Conservation (phyloP, 2,888 invertebrate species). For the Junonia oenone region DNA sequence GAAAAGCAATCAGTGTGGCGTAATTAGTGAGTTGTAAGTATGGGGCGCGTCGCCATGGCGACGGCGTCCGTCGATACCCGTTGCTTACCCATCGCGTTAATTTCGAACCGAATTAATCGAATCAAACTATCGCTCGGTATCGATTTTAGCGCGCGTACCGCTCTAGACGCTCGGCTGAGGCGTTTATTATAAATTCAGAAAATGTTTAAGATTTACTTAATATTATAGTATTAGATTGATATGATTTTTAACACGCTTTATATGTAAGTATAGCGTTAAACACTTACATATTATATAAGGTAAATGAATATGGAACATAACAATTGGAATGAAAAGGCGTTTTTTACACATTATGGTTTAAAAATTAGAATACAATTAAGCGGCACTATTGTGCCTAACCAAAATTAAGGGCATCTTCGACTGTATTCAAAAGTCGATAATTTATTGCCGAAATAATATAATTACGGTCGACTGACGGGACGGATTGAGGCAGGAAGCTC, state of each 20-base stretch:
- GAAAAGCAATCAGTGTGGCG: slow-evolving; percentile 80
- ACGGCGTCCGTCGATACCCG: slow-evolving; percentile 69
- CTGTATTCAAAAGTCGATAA: slow-evolving; percentile 77
- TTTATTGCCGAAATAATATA: slow-evolving; percentile 80
- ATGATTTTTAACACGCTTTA: too few relatives aligned
- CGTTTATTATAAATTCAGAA: not conserved
- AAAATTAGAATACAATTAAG: slow-evolving; percentile 19
- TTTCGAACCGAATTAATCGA: slow-evolving; percentile 75
- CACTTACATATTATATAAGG: too few relatives aligned
- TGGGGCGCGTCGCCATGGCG: slow-evolving; percentile 72
- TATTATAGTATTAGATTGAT: too few relatives aligned
- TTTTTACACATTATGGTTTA: not conserved
- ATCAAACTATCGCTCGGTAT: slow-evolving; percentile 63
- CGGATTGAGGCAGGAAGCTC: slow-evolving; percentile 75
- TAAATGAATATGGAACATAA: too few relatives aligned
- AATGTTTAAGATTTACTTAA: too few relatives aligned
- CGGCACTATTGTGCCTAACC: slow-evolving; percentile 53
- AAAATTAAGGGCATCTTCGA: slow-evolving; percentile 60
- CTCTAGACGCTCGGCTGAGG: slow-evolving; percentile 3
- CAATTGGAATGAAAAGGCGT: too few relatives aligned
- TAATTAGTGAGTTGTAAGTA: slow-evolving; percentile 79
- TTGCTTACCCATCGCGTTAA: slow-evolving; percentile 73
- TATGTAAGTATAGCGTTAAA: too few relatives aligned
- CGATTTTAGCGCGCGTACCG: slow-evolving; percentile 49
- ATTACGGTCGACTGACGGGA: slow-evolving; percentile 75